Evolutionary conservation across 2,113 vertebrate species (phyloP), one percentile per base, ranked within the genome.

Genomic region (Pao palembangensis): DNA sequence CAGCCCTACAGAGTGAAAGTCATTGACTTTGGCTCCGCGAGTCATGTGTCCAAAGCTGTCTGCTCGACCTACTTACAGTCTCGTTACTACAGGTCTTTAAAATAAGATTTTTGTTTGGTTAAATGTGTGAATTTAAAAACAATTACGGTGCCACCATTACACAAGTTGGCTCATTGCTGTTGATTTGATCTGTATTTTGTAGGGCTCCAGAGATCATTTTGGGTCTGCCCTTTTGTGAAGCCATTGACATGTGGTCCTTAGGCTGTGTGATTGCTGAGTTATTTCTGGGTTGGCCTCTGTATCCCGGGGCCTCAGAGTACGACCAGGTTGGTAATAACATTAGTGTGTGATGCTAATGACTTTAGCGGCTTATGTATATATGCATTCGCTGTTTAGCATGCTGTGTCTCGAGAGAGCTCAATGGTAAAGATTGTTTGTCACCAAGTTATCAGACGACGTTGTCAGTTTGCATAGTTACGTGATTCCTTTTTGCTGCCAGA

Each of bases 221-320:
- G 79, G 97, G 96, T 34, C 88, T 99, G 51, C 96, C 94, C 0
- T 98, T 98, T 90, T 98, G 95, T 73, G 97, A 99, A 88, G 97
- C 96, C 61, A 99, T 99, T 76, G 96, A 99, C 84, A 99, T 98
- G 97, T 99, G 97, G 97, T 99, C 97, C 0, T 75, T 99, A 82
- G 97, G 97, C 71, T 99, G 97, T 82, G 97, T 99, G 78, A 98
- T 99, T 57, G 97, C 97, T 8, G 97, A 99, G 85, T 91, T 99
- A 62, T 99, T 99, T 71, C 91, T 99, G 62, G 97, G 97, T 31
- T 99, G 97, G 97, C 97, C 97, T 51, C 92, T 98, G 14, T 98
- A 99, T 69, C 97, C 97, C 18, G 97, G 97, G 84, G 97, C 97
- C 49, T 99, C 97, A 0, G 97, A 99, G 83, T 99, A 99, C 0